These are phyloP conservation scores for Chaetops frenatus DNA, from an alignment of 2,113 vertebrate genomes.

Conservation along the genomic window DNA sequence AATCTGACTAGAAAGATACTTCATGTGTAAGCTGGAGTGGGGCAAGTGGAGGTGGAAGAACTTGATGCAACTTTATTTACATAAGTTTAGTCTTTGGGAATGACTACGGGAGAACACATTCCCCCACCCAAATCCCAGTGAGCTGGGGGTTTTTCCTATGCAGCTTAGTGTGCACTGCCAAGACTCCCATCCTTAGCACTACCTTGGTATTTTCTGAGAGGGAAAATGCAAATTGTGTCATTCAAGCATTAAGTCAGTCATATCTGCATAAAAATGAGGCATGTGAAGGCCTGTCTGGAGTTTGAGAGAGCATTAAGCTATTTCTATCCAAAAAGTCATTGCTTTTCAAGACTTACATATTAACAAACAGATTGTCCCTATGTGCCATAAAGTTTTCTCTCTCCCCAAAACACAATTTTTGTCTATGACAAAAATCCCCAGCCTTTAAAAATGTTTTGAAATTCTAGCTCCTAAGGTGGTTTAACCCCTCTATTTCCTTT, in stretches of 20 bases:
- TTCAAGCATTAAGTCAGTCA: background rate
- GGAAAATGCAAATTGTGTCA: background rate
- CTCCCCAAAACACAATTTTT: background rate
- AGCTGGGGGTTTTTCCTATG: background rate
- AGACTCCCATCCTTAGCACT: background rate
- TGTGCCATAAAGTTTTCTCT: background rate
- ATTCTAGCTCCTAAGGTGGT: background rate
- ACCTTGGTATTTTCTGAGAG: background rate
- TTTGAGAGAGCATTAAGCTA: background rate
- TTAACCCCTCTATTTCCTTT: background rate
- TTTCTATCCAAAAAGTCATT: background rate
- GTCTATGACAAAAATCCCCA: background rate
- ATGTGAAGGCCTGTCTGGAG: background rate
- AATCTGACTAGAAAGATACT: background rate
- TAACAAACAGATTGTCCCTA: background rate
- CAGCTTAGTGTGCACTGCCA: background rate
- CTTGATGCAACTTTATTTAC: background rate
- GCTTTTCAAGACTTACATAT: background rate
- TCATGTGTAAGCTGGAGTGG: background rate
- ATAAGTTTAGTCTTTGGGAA: background rate
- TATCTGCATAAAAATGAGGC: background rate
- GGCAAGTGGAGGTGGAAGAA: background rate
- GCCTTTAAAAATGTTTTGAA: background rate
- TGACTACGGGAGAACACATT: background rate
- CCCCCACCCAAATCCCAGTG: background rate